Evolutionary conservation across 2,113 vertebrate genomes (phyloP).

Genomic region (Psittacara wagleri): DNA sequence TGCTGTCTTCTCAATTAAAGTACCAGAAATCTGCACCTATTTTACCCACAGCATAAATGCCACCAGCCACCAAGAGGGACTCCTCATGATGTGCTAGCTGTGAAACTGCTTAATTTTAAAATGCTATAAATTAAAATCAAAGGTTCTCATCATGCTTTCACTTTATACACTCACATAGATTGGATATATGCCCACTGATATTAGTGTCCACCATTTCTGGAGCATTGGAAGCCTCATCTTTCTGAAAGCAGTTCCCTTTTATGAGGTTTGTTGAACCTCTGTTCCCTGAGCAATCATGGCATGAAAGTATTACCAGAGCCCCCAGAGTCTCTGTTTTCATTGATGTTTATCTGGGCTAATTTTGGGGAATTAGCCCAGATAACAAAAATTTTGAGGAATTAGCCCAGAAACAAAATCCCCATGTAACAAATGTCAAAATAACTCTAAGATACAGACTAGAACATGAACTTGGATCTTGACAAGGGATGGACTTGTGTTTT

Average conservation of each 20-base stretch:
- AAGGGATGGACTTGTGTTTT: background rate
- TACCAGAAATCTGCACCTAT: background rate
- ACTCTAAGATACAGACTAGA: background rate
- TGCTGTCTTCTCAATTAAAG: background rate
- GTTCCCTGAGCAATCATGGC: too few species aligned
- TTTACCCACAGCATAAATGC: background rate
- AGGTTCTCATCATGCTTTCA: background rate
- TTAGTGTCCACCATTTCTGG: background rate
- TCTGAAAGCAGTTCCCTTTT: background rate
- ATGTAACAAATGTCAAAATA: background rate
- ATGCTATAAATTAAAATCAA: background rate
- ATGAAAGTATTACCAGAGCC: background rate
- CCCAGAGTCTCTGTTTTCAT: background rate
- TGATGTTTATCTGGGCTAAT: background rate
- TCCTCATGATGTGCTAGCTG: background rate
- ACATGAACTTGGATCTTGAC: background rate
- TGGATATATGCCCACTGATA: background rate
- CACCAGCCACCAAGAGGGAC: background rate
- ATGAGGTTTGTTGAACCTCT: background rate
- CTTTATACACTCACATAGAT: background rate
- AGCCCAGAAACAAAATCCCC: background rate
- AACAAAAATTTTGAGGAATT: background rate
- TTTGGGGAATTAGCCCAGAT: background rate
- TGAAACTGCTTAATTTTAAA: background rate
- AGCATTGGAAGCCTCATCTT: accelerated